These are phyloP conservation scores for Spisula subtruncata DNA, from an alignment of 2,888 invertebrate species.

Conservation along the genomic window DNA sequence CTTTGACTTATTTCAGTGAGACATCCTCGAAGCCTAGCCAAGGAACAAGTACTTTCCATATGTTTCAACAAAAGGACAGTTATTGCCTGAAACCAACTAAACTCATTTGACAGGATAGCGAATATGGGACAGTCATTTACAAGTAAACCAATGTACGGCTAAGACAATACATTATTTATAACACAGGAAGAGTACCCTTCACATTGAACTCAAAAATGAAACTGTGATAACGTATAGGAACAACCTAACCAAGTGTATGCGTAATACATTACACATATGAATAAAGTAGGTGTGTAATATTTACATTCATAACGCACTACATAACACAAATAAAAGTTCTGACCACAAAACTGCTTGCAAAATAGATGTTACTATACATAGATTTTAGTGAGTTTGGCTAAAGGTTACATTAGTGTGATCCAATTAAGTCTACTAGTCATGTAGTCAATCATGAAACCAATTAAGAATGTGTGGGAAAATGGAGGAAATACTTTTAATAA, in stretches of 20 bases:
- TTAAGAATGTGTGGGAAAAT: no score
- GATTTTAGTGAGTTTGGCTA: neutral
- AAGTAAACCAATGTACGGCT: no score
- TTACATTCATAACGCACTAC: neutral
- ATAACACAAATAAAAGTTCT: no score
- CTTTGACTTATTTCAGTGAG: no score
- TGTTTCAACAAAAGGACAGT: no score
- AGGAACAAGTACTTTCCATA: no score
- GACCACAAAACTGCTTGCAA: neutral
- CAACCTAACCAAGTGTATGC: neutral
- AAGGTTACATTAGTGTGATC: neutral
- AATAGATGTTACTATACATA: neutral
- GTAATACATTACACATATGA: neutral
- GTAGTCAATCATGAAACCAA: no score
- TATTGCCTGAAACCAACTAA: no score
- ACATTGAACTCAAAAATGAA: neutral
- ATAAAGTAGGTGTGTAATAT: neutral
- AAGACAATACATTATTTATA: neutral
- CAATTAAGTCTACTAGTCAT: neutral
- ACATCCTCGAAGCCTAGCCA: no score
- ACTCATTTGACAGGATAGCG: no score
- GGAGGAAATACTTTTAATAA: no score
- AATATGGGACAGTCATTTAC: no score
- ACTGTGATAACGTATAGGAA: neutral
- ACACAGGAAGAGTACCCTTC: neutral